Evolutionary conservation across 2,888 invertebrate species (phyloP).

Genomic region (Prostheceraeus crozeri): DNA sequence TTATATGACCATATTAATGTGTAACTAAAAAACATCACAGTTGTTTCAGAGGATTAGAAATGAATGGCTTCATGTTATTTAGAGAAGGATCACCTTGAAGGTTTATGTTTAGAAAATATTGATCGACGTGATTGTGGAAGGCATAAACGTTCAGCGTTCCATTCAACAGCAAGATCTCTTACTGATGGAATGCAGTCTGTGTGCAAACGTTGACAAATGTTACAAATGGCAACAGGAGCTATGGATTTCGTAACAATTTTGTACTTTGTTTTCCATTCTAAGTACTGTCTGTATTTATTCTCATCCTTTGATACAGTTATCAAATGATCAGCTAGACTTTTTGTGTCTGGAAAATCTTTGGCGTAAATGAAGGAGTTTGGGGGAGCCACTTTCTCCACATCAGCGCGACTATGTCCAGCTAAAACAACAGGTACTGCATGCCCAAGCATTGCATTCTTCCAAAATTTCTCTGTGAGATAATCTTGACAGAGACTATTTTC

Average conservation of each 20-base stretch:
- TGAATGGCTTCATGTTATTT: no score
- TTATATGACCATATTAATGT: no score
- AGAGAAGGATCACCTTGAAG: no score
- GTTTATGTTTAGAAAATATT: no score
- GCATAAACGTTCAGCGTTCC: no score
- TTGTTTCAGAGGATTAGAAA: no score
- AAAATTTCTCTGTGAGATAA: no score
- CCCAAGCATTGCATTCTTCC: background rate
- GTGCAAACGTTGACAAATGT: background rate
- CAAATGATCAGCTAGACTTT: background rate
- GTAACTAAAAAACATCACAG: no score
- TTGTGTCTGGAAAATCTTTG: background rate
- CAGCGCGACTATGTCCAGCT: background rate
- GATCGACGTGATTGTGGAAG: no score
- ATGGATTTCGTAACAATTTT: background rate
- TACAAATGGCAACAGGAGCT: background rate
- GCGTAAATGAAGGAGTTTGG: conserved; percentile 8
- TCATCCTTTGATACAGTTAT: background rate
- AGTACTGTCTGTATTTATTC: background rate
- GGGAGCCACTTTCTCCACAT: background rate
- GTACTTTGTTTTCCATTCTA: background rate
- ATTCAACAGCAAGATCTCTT: no score
- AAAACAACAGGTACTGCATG: background rate
- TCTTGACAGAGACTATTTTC: no score
- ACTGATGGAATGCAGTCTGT: no score